Conservation (phyloP, 2,113 vertebrate genomes). For the Oncorhynchus nerka region DNA sequence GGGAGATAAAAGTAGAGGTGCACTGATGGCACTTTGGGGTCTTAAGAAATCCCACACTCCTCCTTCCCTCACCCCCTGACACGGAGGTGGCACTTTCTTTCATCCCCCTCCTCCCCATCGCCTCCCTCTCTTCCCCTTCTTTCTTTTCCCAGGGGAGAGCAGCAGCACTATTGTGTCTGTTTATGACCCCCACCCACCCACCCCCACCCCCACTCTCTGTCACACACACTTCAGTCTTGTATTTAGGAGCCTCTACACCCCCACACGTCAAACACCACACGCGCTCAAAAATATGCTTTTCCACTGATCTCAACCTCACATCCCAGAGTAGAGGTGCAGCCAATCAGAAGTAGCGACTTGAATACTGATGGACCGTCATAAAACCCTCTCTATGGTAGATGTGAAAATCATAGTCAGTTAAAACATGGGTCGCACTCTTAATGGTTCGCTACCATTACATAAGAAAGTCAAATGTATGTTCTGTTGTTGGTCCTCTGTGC, state of each 20-base stretch:
- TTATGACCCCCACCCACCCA: slow-evolving; percentile 63
- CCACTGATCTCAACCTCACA: no score
- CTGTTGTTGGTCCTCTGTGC: no score
- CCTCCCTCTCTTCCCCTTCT: slow-evolving; percentile 38
- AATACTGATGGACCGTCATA: no score
- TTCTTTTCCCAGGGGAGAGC: slow-evolving; percentile 63
- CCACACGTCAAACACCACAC: background rate
- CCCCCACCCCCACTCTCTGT: slow-evolving; percentile 28
- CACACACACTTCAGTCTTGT: background rate
- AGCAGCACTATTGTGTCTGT: slow-evolving; percentile 64
- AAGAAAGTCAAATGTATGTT: no score
- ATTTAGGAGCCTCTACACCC: background rate
- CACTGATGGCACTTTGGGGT: background rate
- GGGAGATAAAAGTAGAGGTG: slow-evolving; percentile 36
- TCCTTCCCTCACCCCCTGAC: slow-evolving; percentile 27
- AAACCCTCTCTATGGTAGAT: no score
- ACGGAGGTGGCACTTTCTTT: slow-evolving; percentile 70
- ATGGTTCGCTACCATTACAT: no score
- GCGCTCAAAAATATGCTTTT: no score
- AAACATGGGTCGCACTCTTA: no score
- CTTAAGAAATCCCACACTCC: slow-evolving; percentile 41
- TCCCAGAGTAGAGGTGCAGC: no score
- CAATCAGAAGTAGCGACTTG: no score
- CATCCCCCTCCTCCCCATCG: slow-evolving; percentile 44
- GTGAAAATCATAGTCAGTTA: no score